Conservation (phyloP, 2,888 invertebrate species). For the Agriotes lineatus region DNA sequence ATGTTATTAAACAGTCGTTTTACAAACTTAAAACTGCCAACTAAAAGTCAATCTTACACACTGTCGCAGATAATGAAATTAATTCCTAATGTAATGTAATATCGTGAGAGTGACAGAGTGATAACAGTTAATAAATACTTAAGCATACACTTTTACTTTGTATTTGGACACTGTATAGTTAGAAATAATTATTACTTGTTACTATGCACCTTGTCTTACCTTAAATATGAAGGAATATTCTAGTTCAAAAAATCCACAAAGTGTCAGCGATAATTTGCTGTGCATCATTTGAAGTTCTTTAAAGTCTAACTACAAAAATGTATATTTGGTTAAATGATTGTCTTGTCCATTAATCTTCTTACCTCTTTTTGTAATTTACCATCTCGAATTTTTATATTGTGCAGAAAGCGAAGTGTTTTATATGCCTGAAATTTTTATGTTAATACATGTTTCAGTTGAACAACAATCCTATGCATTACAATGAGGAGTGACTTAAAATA, state of each 20-base stretch:
- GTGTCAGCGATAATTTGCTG: slow-evolving; percentile 62
- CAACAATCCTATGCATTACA: no score
- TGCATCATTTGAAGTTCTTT: slow-evolving; percentile 57
- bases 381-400: neutral
- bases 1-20: no score
- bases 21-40: no score
- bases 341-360: neutral
- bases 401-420: neutral
- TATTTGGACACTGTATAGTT: no score
- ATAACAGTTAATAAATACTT: no score
- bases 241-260: slow-evolving; percentile 63
- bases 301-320: neutral
- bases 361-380: neutral
- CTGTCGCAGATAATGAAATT: no score
- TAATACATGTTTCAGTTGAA: neutral
- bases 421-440: neutral
- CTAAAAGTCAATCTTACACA: no score
- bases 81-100: no score
- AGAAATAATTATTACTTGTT: no score
- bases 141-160: no score
- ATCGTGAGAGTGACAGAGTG: no score
- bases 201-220: slow-evolving; percentile 49
- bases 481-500: no score
- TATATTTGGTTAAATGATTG: neutral
- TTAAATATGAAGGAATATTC: slow-evolving; percentile 65